A percentile compares a stretch with the other conserved stretches of the same genome.
phyloP scores from a whole-genome alignment of 2,113 vertebrate species.

The Myotis yumanensis region DNA sequence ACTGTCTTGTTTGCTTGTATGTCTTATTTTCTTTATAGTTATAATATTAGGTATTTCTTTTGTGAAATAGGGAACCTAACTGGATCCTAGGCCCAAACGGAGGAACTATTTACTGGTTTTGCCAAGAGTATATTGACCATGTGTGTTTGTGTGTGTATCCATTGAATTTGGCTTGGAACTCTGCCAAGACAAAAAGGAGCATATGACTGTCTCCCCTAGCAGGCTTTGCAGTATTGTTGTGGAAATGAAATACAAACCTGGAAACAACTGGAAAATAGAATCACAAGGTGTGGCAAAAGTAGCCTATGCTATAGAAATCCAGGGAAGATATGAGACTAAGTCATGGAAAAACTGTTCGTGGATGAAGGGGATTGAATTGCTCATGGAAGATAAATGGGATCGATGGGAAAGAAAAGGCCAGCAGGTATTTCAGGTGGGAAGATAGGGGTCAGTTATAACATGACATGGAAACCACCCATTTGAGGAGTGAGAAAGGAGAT shows the following conservation, averaged over 20 bases:
- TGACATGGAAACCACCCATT: no score
- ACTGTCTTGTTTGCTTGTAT: neutral
- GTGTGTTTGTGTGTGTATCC: neutral
- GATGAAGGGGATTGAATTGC: neutral
- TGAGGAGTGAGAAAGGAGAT: neutral
- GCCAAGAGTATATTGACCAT: neutral
- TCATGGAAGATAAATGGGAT: neutral
- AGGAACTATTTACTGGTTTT: neutral
- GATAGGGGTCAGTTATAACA: neutral
- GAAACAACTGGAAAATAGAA: neutral
- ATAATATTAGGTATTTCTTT: conserved; percentile 10
- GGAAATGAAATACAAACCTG: conserved; percentile 1
- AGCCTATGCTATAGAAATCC: neutral
- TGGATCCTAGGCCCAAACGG: neutral
- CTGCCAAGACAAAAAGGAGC: neutral
- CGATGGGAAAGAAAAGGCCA: neutral
- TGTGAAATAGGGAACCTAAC: neutral
- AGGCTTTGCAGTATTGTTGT: neutral
- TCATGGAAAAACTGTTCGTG: neutral
- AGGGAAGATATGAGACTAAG: neutral
- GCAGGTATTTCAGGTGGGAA: neutral
- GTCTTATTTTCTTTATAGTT: conserved; percentile 17
- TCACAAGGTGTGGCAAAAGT: neutral
- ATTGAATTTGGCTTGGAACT: neutral
- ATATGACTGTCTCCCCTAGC: neutral